Percentiles rank a stretch among this genome's conserved stretches.
Evolutionary conservation across 2,797 vertebrate genomes (phyloP).

Genomic region (Pangasius larnaudii): DNA sequence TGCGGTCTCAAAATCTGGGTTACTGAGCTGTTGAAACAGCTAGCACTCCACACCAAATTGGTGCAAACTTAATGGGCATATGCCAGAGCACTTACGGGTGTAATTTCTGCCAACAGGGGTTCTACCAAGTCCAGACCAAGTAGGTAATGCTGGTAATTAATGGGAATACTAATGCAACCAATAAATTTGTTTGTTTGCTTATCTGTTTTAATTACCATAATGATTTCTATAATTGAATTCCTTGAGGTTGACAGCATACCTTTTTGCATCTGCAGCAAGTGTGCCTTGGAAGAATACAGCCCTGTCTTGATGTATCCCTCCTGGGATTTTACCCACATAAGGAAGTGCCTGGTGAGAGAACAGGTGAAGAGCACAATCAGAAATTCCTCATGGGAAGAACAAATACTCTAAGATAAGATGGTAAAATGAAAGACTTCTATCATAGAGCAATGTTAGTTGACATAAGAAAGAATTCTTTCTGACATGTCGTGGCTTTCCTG

Average conservation of each 20-base stretch:
- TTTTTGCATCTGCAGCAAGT: background rate
- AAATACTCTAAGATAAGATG: background rate
- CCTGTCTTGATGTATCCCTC: constrained; percentile 17
- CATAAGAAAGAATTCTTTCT: too few relatives aligned
- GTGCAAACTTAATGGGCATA: background rate
- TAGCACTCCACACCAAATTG: background rate
- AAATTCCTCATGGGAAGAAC: background rate
- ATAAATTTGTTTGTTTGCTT: background rate
- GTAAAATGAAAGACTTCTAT: background rate
- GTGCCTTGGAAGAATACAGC: constrained; percentile 43
- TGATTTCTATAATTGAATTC: background rate
- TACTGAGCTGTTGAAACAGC: background rate
- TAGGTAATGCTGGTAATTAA: background rate
- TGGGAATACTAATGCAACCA: background rate
- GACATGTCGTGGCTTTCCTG: background rate
- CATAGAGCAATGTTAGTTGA: background rate
- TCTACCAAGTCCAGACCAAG: background rate
- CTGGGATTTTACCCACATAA: constrained; percentile 9
- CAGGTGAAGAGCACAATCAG: background rate
- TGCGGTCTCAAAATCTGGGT: background rate
- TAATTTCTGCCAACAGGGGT: background rate
- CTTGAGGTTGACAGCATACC: background rate
- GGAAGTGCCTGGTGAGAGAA: constrained; percentile 37
- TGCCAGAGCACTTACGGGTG: background rate
- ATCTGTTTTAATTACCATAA: background rate